Evolutionary conservation across 2,113 vertebrate species (phyloP), one percentile per base, ranked within the genome.

Genomic region (Danio rerio): DNA sequence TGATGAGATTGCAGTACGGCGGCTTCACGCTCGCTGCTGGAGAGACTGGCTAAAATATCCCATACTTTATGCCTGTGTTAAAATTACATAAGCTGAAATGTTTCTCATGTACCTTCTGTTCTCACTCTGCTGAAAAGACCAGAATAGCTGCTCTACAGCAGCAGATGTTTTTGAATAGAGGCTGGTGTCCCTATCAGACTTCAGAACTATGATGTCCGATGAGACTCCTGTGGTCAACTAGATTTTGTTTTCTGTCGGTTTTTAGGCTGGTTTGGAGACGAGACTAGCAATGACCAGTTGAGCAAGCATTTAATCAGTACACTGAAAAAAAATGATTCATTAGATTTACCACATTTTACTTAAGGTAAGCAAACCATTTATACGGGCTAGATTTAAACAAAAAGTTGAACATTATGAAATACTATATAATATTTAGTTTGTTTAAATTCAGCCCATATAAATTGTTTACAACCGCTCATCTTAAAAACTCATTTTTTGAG

Each of bases 71-170:
- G 66, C 18, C 53, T 11, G 61, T 61, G 73, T 75, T 74, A 79
- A 74, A 79, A 78, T 78, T 55, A 73, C 65, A 81, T 72, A 47
- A 78, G 68, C 74, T 81, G 72, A 81, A 81, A 65, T 78, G 66
- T 43, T 81, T 84, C 52, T 69, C 49, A 65, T 42, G 55, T 83
- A 56, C 13, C 58, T 47, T 53, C 11, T 12, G 10, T 59, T 52
- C 53, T 59, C 11, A 49, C 43, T 7, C 58, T 21, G 12, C 72
- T 11, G 4, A 59, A 75, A 75, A 45, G 40, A 45, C 53, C 20
- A 71, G 40, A 75, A 45, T 16, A 77, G 18, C 13, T 61, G 71
- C 10, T 74, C 31, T 31, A 31, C 31, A 31, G 31, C 31, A 31
- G 31, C 31, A 31, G 31, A 31, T 31, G 31, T 31, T 31, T 31